Conservation (phyloP, 2,888 invertebrate genomes). For the Coleophora flavipennella region DNA sequence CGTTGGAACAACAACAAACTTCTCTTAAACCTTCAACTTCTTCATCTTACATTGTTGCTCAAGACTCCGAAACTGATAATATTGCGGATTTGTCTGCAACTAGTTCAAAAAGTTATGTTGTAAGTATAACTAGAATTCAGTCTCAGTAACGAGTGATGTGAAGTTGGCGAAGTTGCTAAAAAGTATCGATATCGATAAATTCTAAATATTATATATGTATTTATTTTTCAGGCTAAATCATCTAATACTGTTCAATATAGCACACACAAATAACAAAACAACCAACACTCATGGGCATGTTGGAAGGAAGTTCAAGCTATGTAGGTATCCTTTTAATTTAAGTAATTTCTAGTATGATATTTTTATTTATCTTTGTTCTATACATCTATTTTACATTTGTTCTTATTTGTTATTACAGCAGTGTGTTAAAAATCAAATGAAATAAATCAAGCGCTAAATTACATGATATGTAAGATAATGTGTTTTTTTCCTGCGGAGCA, state of each 20-base stretch:
- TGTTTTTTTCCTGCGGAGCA: constrained; percentile 14
- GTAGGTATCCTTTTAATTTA: background rate
- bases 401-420: background rate
- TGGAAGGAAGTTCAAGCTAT: background rate
- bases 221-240: background rate
- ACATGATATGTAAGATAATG: constrained; percentile 4
- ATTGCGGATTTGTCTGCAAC: too few relatives aligned
- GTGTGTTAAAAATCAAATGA: background rate
- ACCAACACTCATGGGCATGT: background rate
- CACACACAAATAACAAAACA: background rate
- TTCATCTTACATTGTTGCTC: too few relatives aligned
- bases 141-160: background rate
- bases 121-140: too few relatives aligned
- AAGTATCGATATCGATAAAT: background rate
- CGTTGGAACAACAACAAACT: too few relatives aligned
- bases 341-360: background rate
- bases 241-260: background rate
- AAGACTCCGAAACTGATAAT: too few relatives aligned
- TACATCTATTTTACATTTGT: background rate
- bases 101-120: too few relatives aligned
- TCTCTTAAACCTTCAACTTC: too few relatives aligned
- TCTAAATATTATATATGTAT: background rate
- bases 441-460: background rate
- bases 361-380: background rate
- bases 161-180: background rate